Conservation (phyloP, 2,888 invertebrate species). For the Thyatira batis region DNA sequence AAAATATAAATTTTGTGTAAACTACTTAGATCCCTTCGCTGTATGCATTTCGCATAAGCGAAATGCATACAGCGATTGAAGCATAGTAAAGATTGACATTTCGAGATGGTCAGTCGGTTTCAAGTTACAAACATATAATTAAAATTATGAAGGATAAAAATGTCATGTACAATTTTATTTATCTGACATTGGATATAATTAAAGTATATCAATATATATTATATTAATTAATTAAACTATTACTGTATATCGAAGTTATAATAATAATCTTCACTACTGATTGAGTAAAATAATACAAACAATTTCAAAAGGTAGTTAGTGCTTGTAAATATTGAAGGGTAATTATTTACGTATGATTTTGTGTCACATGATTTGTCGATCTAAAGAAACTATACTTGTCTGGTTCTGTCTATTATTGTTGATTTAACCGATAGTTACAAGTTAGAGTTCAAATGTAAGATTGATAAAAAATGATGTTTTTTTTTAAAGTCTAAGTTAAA, state of each 20-base stretch:
- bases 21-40: too few relatives aligned
- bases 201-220: background rate
- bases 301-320: background rate
- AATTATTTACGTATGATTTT: background rate
- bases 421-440: background rate
- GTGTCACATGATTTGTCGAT: background rate
- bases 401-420: background rate
- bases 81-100: background rate
- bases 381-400: background rate
- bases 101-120: conserved; percentile 7
- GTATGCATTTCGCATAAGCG: too few relatives aligned
- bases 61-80: background rate
- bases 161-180: background rate
- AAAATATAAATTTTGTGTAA: too few relatives aligned
- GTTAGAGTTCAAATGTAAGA: background rate
- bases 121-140: conserved; percentile 4
- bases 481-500: too few relatives aligned
- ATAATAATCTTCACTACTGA: background rate
- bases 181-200: background rate
- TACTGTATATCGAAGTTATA: background rate
- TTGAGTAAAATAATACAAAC: background rate
- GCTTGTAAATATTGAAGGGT: background rate
- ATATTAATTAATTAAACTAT: background rate
- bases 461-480: background rate
- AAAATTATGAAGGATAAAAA: background rate